These are phyloP conservation scores for Holothuria glaberrima DNA, from an alignment of 35 echinoderm and acorn worm species.

Conservation along the genomic window DNA sequence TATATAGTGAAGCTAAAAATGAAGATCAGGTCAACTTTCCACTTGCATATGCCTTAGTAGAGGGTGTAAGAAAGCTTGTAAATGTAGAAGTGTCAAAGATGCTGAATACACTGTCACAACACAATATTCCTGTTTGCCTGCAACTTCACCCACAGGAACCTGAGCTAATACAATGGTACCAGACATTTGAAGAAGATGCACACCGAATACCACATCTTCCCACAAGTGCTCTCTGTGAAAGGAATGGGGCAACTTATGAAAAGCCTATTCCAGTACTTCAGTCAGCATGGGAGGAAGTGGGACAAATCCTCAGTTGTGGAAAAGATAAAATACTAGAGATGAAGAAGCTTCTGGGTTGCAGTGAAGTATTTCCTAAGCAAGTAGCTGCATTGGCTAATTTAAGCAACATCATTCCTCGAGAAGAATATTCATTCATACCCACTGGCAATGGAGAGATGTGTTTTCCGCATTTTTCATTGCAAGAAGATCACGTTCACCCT, in stretches of 20 bases:
- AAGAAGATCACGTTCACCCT: conserved; percentile 27
- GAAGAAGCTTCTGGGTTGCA: neutral
- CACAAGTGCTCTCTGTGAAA: too few species aligned
- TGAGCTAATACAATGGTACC: neutral
- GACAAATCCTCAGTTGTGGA: neutral
- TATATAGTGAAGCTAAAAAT: neutral
- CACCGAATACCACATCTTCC: neutral
- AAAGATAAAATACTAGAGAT: conserved; percentile 36
- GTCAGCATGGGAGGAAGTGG: conserved; percentile 33
- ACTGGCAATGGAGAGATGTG: conserved; percentile 39
- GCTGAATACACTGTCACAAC: neutral
- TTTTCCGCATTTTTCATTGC: conserved; percentile 54
- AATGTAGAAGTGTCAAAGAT: neutral
- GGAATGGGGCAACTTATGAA: neutral
- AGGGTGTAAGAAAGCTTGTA: neutral
- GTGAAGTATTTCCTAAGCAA: conserved; percentile 77
- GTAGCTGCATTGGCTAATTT: conserved; percentile 62
- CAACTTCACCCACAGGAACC: neutral
- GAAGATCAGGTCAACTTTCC: conserved; percentile 29
- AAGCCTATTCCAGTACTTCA: neutral
- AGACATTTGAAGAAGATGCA: conserved; percentile 1
- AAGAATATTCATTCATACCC: neutral
- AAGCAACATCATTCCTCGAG: conserved; percentile 42
- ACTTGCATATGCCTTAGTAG: neutral
- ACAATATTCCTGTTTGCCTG: neutral